Evolutionary conservation across 1,140 invertebrate genomes (phyloP).

Genomic region (Bombus affinis): DNA sequence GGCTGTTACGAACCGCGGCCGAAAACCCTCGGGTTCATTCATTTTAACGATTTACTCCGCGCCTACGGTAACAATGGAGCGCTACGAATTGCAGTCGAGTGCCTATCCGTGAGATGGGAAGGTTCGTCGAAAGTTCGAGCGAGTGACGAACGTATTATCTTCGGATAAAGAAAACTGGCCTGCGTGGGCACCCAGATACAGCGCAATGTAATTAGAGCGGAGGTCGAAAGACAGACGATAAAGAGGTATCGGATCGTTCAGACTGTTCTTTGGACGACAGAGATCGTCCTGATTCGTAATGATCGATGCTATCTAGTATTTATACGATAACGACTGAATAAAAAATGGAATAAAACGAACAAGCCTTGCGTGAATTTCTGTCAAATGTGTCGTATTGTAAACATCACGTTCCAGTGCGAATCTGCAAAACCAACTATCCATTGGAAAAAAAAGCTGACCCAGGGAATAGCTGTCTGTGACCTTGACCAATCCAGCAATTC

Average conservation of each 20-base stretch:
- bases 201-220: no score
- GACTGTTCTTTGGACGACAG: no score
- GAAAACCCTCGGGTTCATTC: slow-evolving; percentile 11
- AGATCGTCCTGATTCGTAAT: no score
- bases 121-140: neutral
- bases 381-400: no score
- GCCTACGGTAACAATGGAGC: slow-evolving; percentile 6
- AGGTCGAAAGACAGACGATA: no score
- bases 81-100: neutral
- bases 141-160: neutral
- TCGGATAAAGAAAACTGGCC: neutral
- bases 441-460: no score
- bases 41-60: slow-evolving; percentile 18
- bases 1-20: slow-evolving; percentile 27
- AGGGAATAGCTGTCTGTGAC: no score
- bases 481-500: neutral
- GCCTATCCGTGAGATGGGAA: neutral
- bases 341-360: neutral
- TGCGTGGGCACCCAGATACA: no score
- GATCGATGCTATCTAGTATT: no score
- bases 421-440: no score
- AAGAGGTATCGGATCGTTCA: no score
- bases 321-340: neutral
- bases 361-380: neutral
- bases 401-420: no score